Evolutionary conservation across 1,140 invertebrate genomes (phyloP).

Genomic region (Pinna nobilis): DNA sequence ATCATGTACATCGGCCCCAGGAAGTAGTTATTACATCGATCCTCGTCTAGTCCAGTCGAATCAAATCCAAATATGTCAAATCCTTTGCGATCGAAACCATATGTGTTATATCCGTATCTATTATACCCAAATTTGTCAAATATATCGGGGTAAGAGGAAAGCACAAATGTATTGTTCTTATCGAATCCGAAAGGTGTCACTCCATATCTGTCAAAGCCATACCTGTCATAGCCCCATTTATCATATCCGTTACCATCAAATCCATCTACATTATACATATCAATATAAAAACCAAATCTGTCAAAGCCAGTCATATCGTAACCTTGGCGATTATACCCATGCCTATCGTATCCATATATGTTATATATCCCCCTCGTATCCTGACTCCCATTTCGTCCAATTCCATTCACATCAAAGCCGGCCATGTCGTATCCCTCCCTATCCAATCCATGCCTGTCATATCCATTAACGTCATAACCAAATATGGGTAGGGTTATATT

Average conservation of each 20-base stretch:
- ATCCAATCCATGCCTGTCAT: constrained; percentile 62
- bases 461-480: constrained; percentile 56
- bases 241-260: constrained; percentile 62
- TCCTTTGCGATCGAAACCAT: constrained; percentile 63
- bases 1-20: constrained; percentile 60
- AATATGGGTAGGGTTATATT: constrained; percentile 49
- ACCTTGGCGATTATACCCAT: constrained; percentile 59
- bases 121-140: constrained; percentile 65
- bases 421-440: constrained; percentile 58
- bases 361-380: constrained; percentile 55
- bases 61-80: constrained; percentile 68
- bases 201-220: constrained; percentile 61
- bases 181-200: constrained; percentile 56
- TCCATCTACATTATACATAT: constrained; percentile 64
- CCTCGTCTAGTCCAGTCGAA: constrained; percentile 53
- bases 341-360: constrained; percentile 52
- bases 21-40: constrained; percentile 59
- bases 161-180: constrained; percentile 49
- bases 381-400: constrained; percentile 47
- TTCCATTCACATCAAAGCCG: constrained; percentile 53
- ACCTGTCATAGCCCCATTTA: constrained; percentile 61
- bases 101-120: constrained; percentile 58
- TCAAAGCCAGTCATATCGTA: constrained; percentile 62
- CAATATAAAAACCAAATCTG: constrained; percentile 57
- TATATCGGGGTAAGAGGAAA: constrained; percentile 29